A percentile compares a stretch with the other conserved stretches of the same genome.
Evolutionary conservation across 2,888 invertebrate genomes (phyloP).

Genomic region (Agriopis leucophaearia): DNA sequence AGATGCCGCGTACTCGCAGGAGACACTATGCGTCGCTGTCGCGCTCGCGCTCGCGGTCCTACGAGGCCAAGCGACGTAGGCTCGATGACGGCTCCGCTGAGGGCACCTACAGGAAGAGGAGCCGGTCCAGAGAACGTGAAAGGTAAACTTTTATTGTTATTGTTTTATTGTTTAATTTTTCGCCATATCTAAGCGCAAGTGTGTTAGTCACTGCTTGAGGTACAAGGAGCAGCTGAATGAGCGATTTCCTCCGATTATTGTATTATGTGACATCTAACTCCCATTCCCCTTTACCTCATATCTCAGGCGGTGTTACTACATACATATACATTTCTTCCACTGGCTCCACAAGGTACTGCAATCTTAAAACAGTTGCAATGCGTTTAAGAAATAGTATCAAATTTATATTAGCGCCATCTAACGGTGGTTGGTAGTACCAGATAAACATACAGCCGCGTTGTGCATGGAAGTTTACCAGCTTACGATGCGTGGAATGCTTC

Average conservation of each 20-base stretch:
- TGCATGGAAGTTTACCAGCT: background rate
- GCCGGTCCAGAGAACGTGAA: constrained; percentile 82
- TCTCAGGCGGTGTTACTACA: too few species aligned
- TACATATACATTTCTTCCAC: too few species aligned
- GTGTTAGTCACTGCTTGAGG: too few species aligned
- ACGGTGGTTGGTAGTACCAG: background rate
- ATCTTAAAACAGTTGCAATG: background rate
- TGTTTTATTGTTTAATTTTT: too few species aligned
- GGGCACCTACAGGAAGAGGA: constrained; percentile 79
- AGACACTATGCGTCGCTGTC: constrained; percentile 91
- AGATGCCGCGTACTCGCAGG: constrained; percentile 95
- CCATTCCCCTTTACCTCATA: too few species aligned
- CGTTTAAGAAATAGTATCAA: background rate
- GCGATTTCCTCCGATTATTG: too few species aligned
- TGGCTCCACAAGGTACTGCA: too few species aligned
- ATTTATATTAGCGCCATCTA: constrained; percentile 24
- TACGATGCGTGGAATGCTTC: background rate
- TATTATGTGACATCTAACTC: too few species aligned
- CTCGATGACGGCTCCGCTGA: constrained; percentile 86
- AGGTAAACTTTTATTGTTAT: constrained; percentile 88
- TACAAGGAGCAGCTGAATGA: too few species aligned
- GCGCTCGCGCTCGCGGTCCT: constrained; percentile 84
- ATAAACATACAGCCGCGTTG: background rate
- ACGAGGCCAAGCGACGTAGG: constrained; percentile 90
- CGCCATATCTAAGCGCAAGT: too few species aligned